A percentile compares a stretch with the other conserved stretches of the same genome.
These are phyloP conservation scores for Tetragnatha versicolor DNA, from an alignment of 1,140 invertebrate genomes.

Conservation along the genomic window DNA sequence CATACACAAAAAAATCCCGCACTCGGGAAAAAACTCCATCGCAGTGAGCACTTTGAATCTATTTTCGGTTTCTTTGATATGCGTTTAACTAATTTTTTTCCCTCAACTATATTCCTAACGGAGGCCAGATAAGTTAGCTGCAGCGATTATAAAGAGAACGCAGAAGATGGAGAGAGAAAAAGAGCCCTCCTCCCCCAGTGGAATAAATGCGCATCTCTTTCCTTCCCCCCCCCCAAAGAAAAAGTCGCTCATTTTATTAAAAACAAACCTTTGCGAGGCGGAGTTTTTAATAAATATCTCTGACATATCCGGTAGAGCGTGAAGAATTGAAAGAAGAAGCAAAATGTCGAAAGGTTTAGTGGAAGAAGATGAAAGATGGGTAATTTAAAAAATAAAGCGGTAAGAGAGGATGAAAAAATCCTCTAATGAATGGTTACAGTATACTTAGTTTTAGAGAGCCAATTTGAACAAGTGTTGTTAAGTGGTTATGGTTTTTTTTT, in stretches of 20 bases:
- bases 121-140: background rate
- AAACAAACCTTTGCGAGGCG: constrained; percentile 18
- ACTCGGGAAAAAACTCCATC: no score
- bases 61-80: constrained; percentile 27
- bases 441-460: background rate
- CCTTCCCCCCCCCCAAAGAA: no score
- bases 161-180: background rate
- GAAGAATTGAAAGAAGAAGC: constrained; percentile 11
- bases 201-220: constrained; percentile 34
- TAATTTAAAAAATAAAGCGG: background rate
- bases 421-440: constrained; percentile 12
- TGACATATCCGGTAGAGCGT: constrained; percentile 14
- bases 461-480: background rate
- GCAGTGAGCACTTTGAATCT: constrained; percentile 2
- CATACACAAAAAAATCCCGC: no score
- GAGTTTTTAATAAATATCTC: constrained; percentile 24
- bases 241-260: constrained; percentile 17
- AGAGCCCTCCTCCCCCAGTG: background rate
- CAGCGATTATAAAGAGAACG: constrained; percentile 8
- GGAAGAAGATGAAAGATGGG: background rate
- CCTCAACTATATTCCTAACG: background rate
- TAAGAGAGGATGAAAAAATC: background rate
- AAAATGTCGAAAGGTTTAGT: background rate
- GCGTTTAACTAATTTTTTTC: constrained; percentile 10
- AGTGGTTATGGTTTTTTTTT: background rate